Conservation (phyloP, 2,113 vertebrate genomes). For the Paedocypris sp. region DNA sequence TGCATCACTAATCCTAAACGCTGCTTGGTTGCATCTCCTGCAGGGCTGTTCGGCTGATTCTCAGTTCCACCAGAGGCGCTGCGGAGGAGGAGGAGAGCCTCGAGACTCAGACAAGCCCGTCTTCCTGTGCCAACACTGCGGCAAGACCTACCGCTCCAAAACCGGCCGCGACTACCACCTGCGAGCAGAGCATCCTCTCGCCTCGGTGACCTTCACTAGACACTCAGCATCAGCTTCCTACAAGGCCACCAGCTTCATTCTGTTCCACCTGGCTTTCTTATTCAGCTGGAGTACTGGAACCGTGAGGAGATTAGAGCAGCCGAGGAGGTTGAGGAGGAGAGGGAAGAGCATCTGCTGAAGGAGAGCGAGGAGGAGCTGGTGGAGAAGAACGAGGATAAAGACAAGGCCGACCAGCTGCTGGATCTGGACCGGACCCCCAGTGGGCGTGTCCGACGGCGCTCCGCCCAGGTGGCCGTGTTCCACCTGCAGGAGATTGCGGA, state of each 20-base stretch:
- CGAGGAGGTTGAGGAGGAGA: conserved; percentile 32
- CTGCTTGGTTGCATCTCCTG: conserved; percentile 6
- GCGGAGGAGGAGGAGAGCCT: conserved; percentile 76
- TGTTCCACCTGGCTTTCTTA: not conserved
- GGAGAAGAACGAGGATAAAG: conserved; percentile 39
- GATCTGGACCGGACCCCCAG: conserved; percentile 90
- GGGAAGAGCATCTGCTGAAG: too few relatives aligned
- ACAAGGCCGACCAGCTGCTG: conserved; percentile 51
- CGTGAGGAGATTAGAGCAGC: conserved; percentile 5
- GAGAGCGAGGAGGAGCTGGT: conserved; percentile 11
- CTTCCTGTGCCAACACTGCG: conserved; percentile 80
- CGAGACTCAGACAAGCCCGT: conserved; percentile 72
- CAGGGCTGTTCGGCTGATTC: conserved; percentile 86
- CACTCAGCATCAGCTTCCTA: not conserved
- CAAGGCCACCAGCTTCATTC: not conserved
- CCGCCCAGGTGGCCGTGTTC: conserved; percentile 90
- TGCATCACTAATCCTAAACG: too few relatives aligned
- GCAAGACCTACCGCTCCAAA: conserved; percentile 87
- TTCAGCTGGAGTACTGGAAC: conserved; percentile 5
- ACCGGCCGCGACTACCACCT: conserved; percentile 85
- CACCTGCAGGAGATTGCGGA: conserved; percentile 96
- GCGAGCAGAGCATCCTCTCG: conserved; percentile 74
- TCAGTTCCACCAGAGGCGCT: conserved; percentile 92
- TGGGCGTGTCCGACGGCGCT: conserved; percentile 82
- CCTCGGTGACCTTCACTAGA: conserved; percentile 25